Evolutionary conservation across 2,797 vertebrate species (phyloP).

Genomic region (Neosilurus hyrtlii): DNA sequence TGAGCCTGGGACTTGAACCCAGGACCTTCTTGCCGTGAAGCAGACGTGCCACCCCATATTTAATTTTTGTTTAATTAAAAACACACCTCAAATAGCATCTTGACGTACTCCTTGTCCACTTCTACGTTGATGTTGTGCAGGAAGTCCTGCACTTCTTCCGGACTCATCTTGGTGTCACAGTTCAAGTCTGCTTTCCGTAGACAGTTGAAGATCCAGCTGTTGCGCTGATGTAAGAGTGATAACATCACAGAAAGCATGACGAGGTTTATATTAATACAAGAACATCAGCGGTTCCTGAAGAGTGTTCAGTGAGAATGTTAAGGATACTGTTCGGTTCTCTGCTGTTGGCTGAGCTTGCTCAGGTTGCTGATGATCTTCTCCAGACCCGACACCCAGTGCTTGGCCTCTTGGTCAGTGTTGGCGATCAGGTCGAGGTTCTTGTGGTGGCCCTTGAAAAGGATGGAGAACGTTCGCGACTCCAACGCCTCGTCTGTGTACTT

Average conservation of each 20-base stretch:
- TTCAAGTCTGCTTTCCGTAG: constrained; percentile 91
- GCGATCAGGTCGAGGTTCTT: constrained; percentile 94
- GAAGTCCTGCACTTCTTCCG: constrained; percentile 87
- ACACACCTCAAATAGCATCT: constrained; percentile 86
- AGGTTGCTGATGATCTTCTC: constrained; percentile 78
- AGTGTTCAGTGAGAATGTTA: background rate
- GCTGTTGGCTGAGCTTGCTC: constrained; percentile 74
- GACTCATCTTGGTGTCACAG: constrained; percentile 87
- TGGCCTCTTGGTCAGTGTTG: constrained; percentile 78
- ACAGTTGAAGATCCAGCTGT: constrained; percentile 92
- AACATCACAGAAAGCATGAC: background rate
- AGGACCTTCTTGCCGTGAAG: no score
- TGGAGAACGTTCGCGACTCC: constrained; percentile 86
- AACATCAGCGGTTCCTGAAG: background rate
- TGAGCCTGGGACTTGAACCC: no score
- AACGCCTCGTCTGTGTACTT: constrained; percentile 84
- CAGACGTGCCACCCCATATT: no score
- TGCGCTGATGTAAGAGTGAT: constrained; percentile 73
- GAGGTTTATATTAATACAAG: background rate
- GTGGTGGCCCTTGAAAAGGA: constrained; percentile 86
- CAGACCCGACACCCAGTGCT: constrained; percentile 86
- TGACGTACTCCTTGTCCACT: constrained; percentile 81
- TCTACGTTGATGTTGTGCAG: constrained; percentile 87
- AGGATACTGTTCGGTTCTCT: constrained; percentile 97
- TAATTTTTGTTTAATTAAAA: background rate